Percentiles rank a stretch among this genome's conserved stretches.
These are phyloP conservation scores for Meda fulgida DNA, from an alignment of 2,797 vertebrate species.

Conservation along the genomic window DNA sequence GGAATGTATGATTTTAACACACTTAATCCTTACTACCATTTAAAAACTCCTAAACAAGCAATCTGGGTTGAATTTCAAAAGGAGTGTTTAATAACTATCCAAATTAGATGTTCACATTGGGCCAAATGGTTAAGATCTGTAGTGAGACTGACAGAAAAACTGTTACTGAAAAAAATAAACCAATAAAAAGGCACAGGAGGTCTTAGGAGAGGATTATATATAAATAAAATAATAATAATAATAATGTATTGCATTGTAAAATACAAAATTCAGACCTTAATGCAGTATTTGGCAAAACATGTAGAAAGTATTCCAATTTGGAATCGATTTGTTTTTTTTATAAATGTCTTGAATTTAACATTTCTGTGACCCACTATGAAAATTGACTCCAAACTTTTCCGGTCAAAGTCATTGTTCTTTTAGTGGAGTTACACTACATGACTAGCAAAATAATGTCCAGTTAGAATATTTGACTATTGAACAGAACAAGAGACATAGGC, in stretches of 20 bases:
- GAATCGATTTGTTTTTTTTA: constrained; percentile 12
- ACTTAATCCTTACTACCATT: neutral
- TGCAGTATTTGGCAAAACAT: constrained; percentile 40
- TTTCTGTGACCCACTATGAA: constrained; percentile 50
- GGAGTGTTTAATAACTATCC: neutral
- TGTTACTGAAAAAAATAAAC: constrained; percentile 25
- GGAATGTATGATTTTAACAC: constrained; percentile 45
- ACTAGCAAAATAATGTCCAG: constrained; percentile 35
- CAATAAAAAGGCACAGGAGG: constrained; percentile 58
- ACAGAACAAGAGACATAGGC: constrained; percentile 14
- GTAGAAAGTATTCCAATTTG: constrained; percentile 54
- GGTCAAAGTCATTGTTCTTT: constrained; percentile 14
- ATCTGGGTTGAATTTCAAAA: neutral
- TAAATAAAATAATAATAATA: neutral
- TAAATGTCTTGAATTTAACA: constrained; percentile 39
- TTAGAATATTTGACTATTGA: constrained; percentile 68
- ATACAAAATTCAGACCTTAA: constrained; percentile 54
- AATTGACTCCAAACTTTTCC: constrained; percentile 29
- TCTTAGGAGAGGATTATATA: neutral
- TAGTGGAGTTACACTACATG: constrained; percentile 3
- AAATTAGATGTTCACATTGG: constrained; percentile 1
- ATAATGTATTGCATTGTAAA: constrained; percentile 38
- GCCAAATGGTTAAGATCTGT: neutral
- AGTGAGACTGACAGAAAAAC: constrained; percentile 5
- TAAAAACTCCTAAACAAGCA: constrained; percentile 20